Percentiles rank a stretch among this genome's conserved stretches.
Evolutionary conservation across 2,888 invertebrate species (phyloP).

Genomic region (Cheilosia impressa): DNA sequence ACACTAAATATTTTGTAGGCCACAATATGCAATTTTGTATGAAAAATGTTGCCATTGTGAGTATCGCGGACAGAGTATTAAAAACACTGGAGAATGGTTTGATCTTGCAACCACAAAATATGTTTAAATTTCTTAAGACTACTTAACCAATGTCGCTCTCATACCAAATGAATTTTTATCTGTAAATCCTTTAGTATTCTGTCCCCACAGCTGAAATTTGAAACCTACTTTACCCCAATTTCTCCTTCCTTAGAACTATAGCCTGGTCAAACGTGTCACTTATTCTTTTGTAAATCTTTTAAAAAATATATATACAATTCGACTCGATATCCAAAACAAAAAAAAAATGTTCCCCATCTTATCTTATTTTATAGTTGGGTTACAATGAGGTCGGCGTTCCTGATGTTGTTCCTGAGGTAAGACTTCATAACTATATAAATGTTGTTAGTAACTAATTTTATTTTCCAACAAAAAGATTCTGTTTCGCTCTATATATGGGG

Average conservation of each 20-base stretch:
- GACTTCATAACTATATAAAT: slow-evolving; percentile 67
- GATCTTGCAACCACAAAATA: too few relatives aligned
- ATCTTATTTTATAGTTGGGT: slow-evolving; percentile 80
- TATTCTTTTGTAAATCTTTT: neutral
- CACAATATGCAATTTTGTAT: too few relatives aligned
- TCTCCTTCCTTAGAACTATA: too few relatives aligned
- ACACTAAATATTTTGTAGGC: too few relatives aligned
- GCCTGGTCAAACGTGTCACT: neutral
- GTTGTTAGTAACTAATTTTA: slow-evolving; percentile 42
- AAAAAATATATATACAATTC: slow-evolving; percentile 6
- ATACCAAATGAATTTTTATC: too few relatives aligned
- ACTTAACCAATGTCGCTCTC: too few relatives aligned
- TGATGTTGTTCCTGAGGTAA: slow-evolving; percentile 82
- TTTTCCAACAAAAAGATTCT: slow-evolving; percentile 13
- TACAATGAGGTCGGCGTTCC: slow-evolving; percentile 83
- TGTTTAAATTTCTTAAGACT: too few relatives aligned
- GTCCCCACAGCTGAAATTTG: too few relatives aligned
- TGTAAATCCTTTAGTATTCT: too few relatives aligned
- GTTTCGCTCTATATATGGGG: slow-evolving; percentile 50
- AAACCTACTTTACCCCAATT: neutral
- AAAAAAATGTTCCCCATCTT: slow-evolving; percentile 43
- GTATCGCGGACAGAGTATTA: too few relatives aligned
- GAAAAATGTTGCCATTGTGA: too few relatives aligned
- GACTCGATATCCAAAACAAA: slow-evolving; percentile 16
- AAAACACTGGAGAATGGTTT: too few relatives aligned